These are phyloP conservation scores for Elaphurus davidianus DNA, from an alignment of 2,113 vertebrate genomes.

Conservation along the genomic window DNA sequence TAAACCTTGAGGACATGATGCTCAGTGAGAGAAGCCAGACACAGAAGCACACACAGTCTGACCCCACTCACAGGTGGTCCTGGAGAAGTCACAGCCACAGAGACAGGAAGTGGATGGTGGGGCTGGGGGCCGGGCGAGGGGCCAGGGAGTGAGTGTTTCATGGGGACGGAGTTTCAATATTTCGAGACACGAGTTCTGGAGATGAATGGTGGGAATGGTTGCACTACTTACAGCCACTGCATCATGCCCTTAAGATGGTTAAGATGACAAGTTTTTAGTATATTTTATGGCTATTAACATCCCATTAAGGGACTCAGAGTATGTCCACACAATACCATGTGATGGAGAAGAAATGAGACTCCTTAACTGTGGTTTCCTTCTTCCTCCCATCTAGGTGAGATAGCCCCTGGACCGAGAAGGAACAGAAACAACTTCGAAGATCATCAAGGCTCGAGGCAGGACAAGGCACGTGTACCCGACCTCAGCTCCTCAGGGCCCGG, in stretches of 20 bases:
- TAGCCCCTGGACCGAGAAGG: neutral
- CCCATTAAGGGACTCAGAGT: neutral
- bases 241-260: neutral
- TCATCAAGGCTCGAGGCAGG: neutral
- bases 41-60: neutral
- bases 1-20: neutral
- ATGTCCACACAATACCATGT: neutral
- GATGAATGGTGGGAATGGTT: neutral
- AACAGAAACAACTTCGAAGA: neutral
- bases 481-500: neutral
- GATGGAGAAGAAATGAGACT: neutral
- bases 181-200: neutral
- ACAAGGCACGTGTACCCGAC: neutral
- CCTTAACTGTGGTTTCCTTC: neutral
- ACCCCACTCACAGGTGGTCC: neutral
- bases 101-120: neutral
- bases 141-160: neutral
- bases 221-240: neutral
- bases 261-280: neutral
- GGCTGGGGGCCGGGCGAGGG: neutral
- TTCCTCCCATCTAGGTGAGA: neutral
- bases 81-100: neutral
- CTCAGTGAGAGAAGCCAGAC: neutral
- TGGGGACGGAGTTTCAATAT: neutral
- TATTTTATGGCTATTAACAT: neutral